Base-by-base conservation (phyloP, 2,797 vertebrate species). In the Hemibagrus guttatus region DNA sequence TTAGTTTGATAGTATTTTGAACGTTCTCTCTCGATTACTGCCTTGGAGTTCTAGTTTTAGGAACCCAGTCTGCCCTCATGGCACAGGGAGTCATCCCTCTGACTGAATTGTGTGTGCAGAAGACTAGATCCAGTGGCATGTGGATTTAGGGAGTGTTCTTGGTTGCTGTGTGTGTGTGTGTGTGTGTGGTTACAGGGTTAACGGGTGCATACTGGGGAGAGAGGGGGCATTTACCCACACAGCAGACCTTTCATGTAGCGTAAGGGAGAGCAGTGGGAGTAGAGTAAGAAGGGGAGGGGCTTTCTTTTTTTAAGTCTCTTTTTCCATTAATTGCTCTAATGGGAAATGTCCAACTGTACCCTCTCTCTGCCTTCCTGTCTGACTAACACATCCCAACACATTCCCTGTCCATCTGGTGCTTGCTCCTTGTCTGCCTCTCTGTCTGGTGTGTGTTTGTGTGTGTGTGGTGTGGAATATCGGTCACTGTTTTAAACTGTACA, bases 121-220 rank as follows among this genome's bases (percentile, higher is more conserved):
- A 23, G 39, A 81, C 64, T 63, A 42, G 39, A 71, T 64, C 46
- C 42, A 82, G 80, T 76, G 69, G 58, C 85, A 72, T 83, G 80
- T 72, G 28, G 42, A 66, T 75, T 86, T 86, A 52, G 59, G 69
- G 79, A 74, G 69, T 86, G 71, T 54, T 56, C 66, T 69, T 72
- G 66, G 64, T 85, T 35, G n/a, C 54, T 58, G 42, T 78, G 71
- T 85, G 58, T 75, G 84, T 79, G 49, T 69, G 31, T 71, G 54
- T 49, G 69, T 82, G 79, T 82, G 85, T 86, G 81, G 81, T 83
- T 87, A 76, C 86, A 87, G 83, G 86, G 86, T 87, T 87, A 87
- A 87, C 86, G 86, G 83, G 86, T 87, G 83, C 86, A 87, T 84
- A 54, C 75, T 84, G 76, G 54, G 46, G 58, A 49, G 56, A 63